Evolutionary conservation across 1,140 invertebrate genomes (phyloP).

Genomic region (Ylistrum balloti): DNA sequence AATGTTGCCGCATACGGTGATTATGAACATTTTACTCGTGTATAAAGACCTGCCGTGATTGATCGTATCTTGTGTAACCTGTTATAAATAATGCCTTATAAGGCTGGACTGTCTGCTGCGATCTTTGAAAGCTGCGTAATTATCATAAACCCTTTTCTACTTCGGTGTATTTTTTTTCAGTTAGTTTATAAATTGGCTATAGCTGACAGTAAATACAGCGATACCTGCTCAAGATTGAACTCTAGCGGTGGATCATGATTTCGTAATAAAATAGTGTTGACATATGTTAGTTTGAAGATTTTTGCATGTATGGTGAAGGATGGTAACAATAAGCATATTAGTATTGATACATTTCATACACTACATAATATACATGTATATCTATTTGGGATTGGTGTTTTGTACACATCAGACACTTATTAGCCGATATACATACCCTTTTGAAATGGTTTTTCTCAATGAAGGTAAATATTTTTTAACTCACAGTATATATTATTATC

Average conservation of each 20-base stretch:
- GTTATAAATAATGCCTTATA: not conserved
- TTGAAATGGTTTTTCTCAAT: too few species aligned
- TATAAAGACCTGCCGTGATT: not conserved
- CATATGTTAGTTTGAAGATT: not conserved
- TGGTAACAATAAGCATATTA: not conserved
- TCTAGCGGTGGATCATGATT: not conserved
- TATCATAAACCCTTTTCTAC: not conserved
- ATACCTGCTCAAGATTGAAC: not conserved
- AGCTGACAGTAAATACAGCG: not conserved
- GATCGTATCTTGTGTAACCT: not conserved
- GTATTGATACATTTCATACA: slow-evolving; percentile 38
- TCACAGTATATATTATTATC: too few species aligned
- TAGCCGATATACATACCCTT: not conserved
- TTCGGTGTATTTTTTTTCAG: not conserved
- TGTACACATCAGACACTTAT: not conserved
- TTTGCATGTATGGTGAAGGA: not conserved
- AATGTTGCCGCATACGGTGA: not conserved
- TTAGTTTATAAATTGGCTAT: not conserved
- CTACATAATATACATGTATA: not conserved
- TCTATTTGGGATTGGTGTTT: not conserved
- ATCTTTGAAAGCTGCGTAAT: not conserved
- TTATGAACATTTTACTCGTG: not conserved
- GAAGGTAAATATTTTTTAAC: too few species aligned
- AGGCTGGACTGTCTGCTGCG: not conserved
- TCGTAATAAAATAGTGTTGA: not conserved